Base-by-base conservation (phyloP, 1,140 invertebrate species). In the Xylocopa sonorina region DNA sequence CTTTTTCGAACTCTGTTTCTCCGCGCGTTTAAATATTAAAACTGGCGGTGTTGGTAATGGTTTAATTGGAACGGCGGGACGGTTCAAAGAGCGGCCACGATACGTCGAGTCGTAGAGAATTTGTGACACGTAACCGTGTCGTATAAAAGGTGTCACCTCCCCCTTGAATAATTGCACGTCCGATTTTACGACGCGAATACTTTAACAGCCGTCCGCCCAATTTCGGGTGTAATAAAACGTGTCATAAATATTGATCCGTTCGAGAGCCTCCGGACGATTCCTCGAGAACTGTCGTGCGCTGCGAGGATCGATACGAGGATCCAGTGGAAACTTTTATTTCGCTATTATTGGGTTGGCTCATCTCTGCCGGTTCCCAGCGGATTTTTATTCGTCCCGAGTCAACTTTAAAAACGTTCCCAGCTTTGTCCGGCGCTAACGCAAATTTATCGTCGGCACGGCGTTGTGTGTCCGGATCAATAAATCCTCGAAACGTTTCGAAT, bases 201-300 rank as follows among this genome's bases (percentile, higher is more conserved):
- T 29, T 46, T 48, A 66, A 46, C 41, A 46, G 46, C 29, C 48
- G 48, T 69, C 24, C 3, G 6, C 7, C 27, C 50, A 18, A 69
- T 53, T 68, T 68, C 43, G 16, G 41, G 14, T n/a, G 24, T 27
- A 41, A 69, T 53, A 69, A 69, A 69, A 38, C n/a, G n/a, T 53
- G 50, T 27, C 29, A 53, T 69, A 69, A 69, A 69, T 38, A 38
- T 34, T 18, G 29, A 34, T 34, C 38, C 32, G 24, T 46, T 18
- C 4, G n/a, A 48, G 27, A 46, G 24, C 5, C 18, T 12, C 27
- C 14, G n/a, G 27, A 21, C 27, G 24, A 50, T 68, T 51, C 48
- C 51, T 34, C 24, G 27, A 53, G 24, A 55, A 27, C 34, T 12
- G 24, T 4, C 14, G 7, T n/a, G n/a, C 2, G 2, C 18, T 16